phyloP scores from a whole-genome alignment of 2,797 vertebrate genomes.

The Gorsachius magnificus region DNA sequence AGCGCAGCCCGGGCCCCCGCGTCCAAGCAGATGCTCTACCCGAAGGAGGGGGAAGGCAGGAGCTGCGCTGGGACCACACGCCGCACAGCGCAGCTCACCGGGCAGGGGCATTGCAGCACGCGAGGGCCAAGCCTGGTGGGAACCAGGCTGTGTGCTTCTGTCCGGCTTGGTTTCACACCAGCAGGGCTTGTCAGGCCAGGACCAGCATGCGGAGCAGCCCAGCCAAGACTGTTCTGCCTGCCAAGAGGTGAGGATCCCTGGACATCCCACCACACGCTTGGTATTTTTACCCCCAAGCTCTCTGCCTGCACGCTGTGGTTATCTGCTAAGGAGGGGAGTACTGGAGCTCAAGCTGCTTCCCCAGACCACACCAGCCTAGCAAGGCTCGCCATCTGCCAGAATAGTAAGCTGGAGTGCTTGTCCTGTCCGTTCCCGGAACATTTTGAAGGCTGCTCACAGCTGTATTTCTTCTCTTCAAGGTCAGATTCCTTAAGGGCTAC shows the following conservation, averaged over 20 bases:
- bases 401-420: neutral
- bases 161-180: neutral
- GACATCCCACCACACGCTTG: neutral
- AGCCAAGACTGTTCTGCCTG: neutral
- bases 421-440: neutral
- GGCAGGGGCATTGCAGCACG: neutral
- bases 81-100: neutral
- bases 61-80: neutral
- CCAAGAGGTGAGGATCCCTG: neutral
- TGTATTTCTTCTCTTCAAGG: slow-evolving; percentile 20
- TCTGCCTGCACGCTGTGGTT: neutral
- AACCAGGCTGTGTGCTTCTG: neutral
- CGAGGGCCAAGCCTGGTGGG: fast-evolving
- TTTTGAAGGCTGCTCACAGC: neutral
- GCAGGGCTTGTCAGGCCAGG: neutral
- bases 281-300: neutral
- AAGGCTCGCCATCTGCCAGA: neutral
- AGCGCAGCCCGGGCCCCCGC: neutral
- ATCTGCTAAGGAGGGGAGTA: neutral
- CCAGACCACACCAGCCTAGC: neutral
- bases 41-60: neutral
- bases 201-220: neutral
- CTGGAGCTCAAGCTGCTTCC: neutral
- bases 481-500: slow-evolving; percentile 9
- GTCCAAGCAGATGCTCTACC: neutral